phyloP scores from a whole-genome alignment of 64 coral and sea anemone species.

The Cladopsammia gracilis region DNA sequence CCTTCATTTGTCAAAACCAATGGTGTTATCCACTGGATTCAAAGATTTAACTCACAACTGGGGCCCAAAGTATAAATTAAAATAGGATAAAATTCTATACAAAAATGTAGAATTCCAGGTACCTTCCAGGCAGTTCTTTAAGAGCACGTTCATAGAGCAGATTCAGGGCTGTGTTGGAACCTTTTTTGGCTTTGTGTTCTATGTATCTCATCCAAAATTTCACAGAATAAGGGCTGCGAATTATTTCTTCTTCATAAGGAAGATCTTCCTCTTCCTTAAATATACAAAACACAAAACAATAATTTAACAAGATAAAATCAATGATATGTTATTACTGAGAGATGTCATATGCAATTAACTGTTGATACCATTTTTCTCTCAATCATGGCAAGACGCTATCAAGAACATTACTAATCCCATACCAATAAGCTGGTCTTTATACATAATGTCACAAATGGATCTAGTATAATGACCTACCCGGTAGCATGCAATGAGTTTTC shows the following conservation, averaged over 20 bases:
- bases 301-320: background rate
- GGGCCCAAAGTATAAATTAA: background rate
- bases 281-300: background rate
- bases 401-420: no score
- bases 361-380: no score
- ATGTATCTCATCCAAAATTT: conserved; percentile 98
- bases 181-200: conserved; percentile 89
- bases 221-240: conserved; percentile 97
- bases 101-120: background rate
- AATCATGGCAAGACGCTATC: no score
- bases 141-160: conserved; percentile 95
- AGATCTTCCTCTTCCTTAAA: conserved; percentile 97
- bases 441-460: no score
- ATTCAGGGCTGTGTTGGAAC: conserved; percentile 84
- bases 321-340: background rate
- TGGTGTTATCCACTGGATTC: no score
- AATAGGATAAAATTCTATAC: no score
- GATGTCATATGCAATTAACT: no score
- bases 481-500: no score
- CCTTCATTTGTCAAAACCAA: no score
- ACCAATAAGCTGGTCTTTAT: no score
- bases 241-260: conserved; percentile 96
- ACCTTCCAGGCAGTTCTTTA: conserved; percentile 99
- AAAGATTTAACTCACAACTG: background rate
- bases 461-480: no score